Evolutionary conservation across 2,888 invertebrate species (phyloP).

Genomic region (Danaus chrysippus): DNA sequence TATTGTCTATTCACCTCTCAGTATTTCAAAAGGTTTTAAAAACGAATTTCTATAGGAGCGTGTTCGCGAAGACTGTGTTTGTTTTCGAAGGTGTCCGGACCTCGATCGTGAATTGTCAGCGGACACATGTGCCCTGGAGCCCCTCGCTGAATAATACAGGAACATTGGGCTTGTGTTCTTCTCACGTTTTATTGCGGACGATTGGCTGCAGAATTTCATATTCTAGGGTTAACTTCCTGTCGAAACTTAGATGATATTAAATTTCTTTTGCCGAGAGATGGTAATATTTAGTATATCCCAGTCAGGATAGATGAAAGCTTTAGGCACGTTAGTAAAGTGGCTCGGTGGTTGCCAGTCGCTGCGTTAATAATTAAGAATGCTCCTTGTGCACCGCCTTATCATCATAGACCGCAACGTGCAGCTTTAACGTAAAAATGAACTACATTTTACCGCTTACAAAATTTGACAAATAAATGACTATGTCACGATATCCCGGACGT

Average conservation of each 20-base stretch:
- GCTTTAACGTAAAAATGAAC: constrained; percentile 2
- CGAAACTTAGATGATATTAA: constrained; percentile 19
- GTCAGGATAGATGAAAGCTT: constrained; percentile 22
- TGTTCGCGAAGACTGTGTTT: constrained; percentile 14
- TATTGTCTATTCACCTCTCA: neutral
- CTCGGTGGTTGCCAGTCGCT: constrained; percentile 31
- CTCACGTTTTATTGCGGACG: constrained; percentile 60
- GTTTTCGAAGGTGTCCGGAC: constrained; percentile 1
- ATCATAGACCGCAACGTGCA: constrained; percentile 4
- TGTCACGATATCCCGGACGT: too few species aligned
- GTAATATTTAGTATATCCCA: constrained; percentile 22
- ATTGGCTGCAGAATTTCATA: constrained; percentile 51
- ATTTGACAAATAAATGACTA: too few species aligned
- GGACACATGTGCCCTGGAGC: constrained; percentile 59
- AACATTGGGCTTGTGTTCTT: constrained; percentile 55
- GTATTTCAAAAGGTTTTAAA: neutral
- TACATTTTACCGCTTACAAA: too few species aligned
- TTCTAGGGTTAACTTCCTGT: constrained; percentile 19
- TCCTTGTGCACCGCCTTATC: constrained; percentile 45
- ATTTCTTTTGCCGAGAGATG: neutral
- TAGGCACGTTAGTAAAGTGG: constrained; percentile 48
- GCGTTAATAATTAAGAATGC: constrained; percentile 71
- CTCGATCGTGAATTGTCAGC: constrained; percentile 50
- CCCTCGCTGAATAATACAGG: constrained; percentile 66
- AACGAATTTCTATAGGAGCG: neutral